Evolutionary conservation across 64 coral and sea anemone species (phyloP).

Genomic region (Dendronephthya gigantea): DNA sequence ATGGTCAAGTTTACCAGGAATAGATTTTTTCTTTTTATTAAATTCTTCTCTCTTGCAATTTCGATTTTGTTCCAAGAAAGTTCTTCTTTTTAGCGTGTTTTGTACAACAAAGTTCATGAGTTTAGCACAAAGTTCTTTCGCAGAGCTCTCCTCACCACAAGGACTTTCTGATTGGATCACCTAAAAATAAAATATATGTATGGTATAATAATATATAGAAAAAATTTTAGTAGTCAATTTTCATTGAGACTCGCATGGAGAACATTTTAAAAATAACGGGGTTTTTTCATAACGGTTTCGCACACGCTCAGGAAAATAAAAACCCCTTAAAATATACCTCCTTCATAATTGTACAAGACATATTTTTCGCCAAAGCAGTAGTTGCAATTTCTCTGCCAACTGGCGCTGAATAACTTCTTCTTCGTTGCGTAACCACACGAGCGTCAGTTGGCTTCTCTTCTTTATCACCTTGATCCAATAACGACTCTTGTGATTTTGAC

Average conservation of each 20-base stretch:
- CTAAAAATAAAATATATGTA: slow-evolving; percentile 37
- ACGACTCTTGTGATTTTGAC: slow-evolving; percentile 34
- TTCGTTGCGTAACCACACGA: neutral
- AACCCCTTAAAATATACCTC: neutral
- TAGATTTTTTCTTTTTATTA: slow-evolving; percentile 32
- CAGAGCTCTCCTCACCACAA: slow-evolving; percentile 48
- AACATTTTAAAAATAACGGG: too few relatives aligned
- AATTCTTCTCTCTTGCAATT: neutral
- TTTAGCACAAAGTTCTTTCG: slow-evolving; percentile 75
- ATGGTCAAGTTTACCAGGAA: slow-evolving; percentile 94
- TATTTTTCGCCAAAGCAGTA: neutral
- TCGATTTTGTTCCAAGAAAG: neutral
- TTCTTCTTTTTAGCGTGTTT: slow-evolving; percentile 26
- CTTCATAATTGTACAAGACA: neutral
- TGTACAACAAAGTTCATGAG: slow-evolving; percentile 57
- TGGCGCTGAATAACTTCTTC: neutral
- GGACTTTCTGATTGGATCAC: slow-evolving; percentile 62
- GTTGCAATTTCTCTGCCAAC: neutral
- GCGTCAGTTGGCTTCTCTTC: neutral
- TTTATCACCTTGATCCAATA: neutral
- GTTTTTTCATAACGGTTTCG: too few relatives aligned
- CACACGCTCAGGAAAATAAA: neutral
- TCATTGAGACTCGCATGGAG: too few relatives aligned
- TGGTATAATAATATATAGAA: too few relatives aligned
- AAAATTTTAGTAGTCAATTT: too few relatives aligned